phyloP scores from a whole-genome alignment of 2,797 vertebrate genomes.

The Centropyge bicolor region DNA sequence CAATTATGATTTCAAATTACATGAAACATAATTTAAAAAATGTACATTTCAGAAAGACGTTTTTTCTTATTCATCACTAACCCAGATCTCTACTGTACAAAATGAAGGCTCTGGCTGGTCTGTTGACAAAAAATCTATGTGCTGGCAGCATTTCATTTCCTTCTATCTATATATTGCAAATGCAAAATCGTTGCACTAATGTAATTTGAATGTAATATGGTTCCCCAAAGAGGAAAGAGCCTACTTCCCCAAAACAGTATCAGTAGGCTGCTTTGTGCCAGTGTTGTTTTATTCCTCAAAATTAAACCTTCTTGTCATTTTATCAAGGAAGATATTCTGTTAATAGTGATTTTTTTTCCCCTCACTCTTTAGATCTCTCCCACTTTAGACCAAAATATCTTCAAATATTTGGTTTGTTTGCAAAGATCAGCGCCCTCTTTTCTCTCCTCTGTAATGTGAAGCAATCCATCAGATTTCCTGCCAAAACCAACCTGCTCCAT shows the following conservation, averaged over 20 bases:
- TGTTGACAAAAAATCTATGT: constrained; percentile 1
- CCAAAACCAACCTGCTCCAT: constrained; percentile 16
- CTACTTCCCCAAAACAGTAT: background rate
- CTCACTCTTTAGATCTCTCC: background rate
- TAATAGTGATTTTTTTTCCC: background rate
- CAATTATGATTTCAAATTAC: too few relatives aligned
- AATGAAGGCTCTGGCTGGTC: background rate
- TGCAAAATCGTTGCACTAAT: background rate
- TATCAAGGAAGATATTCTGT: background rate
- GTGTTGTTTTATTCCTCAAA: background rate
- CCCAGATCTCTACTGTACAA: background rate
- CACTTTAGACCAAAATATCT: background rate
- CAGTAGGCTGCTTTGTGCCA: background rate
- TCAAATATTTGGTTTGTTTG: constrained; percentile 18
- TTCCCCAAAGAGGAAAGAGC: background rate
- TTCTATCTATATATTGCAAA: background rate
- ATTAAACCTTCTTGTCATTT: background rate
- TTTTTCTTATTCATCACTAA: too few relatives aligned
- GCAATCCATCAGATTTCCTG: constrained; percentile 24
- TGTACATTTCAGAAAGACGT: too few relatives aligned
- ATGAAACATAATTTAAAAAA: too few relatives aligned
- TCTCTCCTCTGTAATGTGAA: constrained; percentile 14
- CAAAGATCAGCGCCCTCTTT: constrained; percentile 1
- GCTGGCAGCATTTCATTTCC: background rate
- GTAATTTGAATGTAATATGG: background rate